phyloP scores from a whole-genome alignment of 2,797 vertebrate genomes.

The Mus spretus region DNA sequence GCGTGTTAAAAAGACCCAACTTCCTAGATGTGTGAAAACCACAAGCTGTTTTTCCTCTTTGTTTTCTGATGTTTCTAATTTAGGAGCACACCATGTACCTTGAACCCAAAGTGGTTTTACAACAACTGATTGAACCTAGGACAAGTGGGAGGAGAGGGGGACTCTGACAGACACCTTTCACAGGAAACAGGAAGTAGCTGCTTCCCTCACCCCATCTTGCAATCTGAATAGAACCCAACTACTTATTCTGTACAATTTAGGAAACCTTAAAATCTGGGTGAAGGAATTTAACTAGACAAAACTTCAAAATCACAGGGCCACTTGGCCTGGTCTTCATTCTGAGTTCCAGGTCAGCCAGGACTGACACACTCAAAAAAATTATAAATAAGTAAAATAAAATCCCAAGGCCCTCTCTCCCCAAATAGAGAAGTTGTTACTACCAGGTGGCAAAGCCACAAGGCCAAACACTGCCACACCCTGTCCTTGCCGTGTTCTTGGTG shows the following conservation, averaged over 20 bases:
- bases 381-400: background rate
- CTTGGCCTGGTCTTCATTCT: background rate
- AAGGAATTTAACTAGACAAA: slow-evolving; percentile 31
- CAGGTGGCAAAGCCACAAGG: slow-evolving; percentile 17
- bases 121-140: slow-evolving; percentile 65
- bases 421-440: background rate
- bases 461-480: background rate
- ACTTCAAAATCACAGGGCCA: background rate
- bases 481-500: background rate
- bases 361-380: background rate
- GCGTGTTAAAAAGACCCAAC: slow-evolving; percentile 54
- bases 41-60: slow-evolving; percentile 79
- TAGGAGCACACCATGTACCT: slow-evolving; percentile 79
- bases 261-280: background rate
- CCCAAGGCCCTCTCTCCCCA: background rate
- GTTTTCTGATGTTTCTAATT: slow-evolving; percentile 81
- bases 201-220: slow-evolving; percentile 63
- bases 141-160: slow-evolving; percentile 54
- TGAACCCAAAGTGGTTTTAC: slow-evolving; percentile 69
- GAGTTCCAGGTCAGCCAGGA: background rate
- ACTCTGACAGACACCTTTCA: slow-evolving; percentile 72
- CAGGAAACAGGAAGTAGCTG: slow-evolving; percentile 76
- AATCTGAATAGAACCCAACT: background rate
- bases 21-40: slow-evolving; percentile 80
- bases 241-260: slow-evolving; percentile 37